Evolutionary conservation across 2,113 vertebrate genomes (phyloP), one percentile per base, ranked within the genome.

Genomic region (Proterorhinus semilunaris): DNA sequence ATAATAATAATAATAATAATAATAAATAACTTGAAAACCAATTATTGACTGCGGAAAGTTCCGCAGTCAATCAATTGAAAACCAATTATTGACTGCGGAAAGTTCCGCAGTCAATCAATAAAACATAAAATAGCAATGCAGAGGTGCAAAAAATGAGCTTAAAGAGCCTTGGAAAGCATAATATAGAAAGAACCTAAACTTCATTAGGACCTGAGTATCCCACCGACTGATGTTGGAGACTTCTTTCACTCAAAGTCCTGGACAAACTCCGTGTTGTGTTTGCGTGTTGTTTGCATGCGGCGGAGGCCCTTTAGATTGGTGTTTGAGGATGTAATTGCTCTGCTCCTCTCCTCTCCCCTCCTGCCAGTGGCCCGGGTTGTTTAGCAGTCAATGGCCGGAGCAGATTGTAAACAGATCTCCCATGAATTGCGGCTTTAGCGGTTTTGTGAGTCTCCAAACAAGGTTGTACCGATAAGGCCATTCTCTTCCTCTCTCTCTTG

Each of bases 331-430:
- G 90, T 92, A 93, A 91, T 92, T 90, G 87, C 88, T 90, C 85
- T 89, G 89, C 88, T 91, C 88, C 86, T 90, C 90, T 87, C 83
- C 12, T 27, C 53, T 55, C 53, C 55, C 55, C 80, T 87, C 87
- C 87, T 90, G 79, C n/a, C 83, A 88, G 91, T 88, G 83, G 89
- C 86, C 87, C 87, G 86, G 84, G 86, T 91, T 91, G 91, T 90
- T 92, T 91, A 92, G 91, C 91, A 92, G 90, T 92, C 91, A 90
- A 89, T 86, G 89, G 90, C 87, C 87, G 74, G 85, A 71, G 88
- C 86, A 92, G 91, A 91, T 92, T 92, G 92, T 93, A 93, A 93
- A 92, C 92, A 93, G 92, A 93, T 93, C 92, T 93, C 93, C 87
- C 84, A 90, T 92, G 92, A 92, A 92, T 92, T 92, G 91, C 85